Evolutionary conservation across 2,797 vertebrate genomes (phyloP), one percentile per base, ranked within the genome.

Genomic region (Mormyrops attenuatus): DNA sequence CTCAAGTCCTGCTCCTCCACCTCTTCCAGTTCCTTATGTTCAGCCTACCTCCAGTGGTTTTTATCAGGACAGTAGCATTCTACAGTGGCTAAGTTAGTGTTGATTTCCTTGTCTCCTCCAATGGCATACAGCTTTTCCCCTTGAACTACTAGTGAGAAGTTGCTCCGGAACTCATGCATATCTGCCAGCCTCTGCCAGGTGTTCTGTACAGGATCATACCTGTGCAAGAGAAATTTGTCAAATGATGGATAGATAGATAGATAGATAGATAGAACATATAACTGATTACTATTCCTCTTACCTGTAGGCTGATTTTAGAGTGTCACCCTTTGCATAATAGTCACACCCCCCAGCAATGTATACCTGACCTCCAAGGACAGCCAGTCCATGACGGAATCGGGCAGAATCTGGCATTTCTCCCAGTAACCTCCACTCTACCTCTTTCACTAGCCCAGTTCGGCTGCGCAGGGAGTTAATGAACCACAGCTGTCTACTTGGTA

Each of bases 311-410:
- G 97, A 98, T 92, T 97, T 95, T 95, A 99, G 95, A 0, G 95
- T 96, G 92, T 97, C 95, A 73, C 92, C 77, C 89, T 95, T 94
- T 3, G 96, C 92, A 0, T 98, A 98, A 94, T 96, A 98, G 93
- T 96, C 93, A 89, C 98, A 98, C 26, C 98, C 98, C 53, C 98
- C 98, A 57, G 96, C 94, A 30, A 98, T 87, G 0, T 97, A 98
- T 63, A 99, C 94, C 22, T 44, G 90, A 47, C 94, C 96, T 5
- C 91, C 89, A 80, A 97, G 93, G 30, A 97, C 94, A 0, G 89
- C 94, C 0, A 96, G 94, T 2, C 94, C 96, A 3, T 98, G 97
- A 34, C 96, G 95, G 90, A 98, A 97, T 89, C 95, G 96, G 11
- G 96, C 95, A 0, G 91, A 94, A 44, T 95, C 95, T 3, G 98